Evolutionary conservation across 2,797 vertebrate genomes (phyloP).

Genomic region (Phrynocephalus forsythii): DNA sequence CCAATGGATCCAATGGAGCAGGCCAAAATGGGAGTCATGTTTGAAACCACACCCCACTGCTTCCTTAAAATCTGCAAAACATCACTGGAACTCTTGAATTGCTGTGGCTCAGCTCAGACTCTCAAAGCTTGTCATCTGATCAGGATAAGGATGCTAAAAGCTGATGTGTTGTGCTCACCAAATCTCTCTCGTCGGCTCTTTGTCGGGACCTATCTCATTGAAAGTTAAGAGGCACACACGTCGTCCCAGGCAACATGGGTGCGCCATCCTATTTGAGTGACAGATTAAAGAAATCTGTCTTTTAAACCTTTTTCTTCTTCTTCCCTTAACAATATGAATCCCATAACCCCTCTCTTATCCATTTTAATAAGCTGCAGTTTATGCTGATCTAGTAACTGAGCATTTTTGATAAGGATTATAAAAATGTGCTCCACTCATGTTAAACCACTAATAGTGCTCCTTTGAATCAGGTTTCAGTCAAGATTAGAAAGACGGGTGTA

Average conservation of each 20-base stretch:
- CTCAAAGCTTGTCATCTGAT: slow-evolving; percentile 52
- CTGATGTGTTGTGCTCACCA: slow-evolving; percentile 37
- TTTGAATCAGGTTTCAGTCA: slow-evolving; percentile 58
- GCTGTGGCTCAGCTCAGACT: slow-evolving; percentile 33
- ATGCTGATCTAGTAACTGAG: slow-evolving; percentile 66
- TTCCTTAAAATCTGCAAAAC: neutral
- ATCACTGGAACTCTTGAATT: slow-evolving; percentile 46
- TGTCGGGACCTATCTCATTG: slow-evolving; percentile 61
- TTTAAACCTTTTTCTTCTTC: slow-evolving; percentile 59
- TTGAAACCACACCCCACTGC: neutral
- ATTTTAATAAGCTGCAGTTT: slow-evolving; percentile 69
- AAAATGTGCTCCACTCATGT: slow-evolving; percentile 63
- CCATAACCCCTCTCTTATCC: slow-evolving; percentile 64
- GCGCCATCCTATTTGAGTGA: slow-evolving; percentile 6
- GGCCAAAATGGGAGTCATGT: neutral
- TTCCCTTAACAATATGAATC: slow-evolving; percentile 56
- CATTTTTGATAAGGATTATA: slow-evolving; percentile 74
- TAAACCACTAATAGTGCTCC: slow-evolving; percentile 52
- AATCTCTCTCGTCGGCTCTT: slow-evolving; percentile 40
- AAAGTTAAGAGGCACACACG: slow-evolving; percentile 37
- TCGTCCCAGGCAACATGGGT: neutral
- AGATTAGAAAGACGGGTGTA: neutral
- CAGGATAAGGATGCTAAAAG: slow-evolving; percentile 59
- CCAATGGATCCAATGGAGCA: no score
- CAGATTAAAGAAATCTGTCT: slow-evolving; percentile 65